phyloP scores from a whole-genome alignment of 1,140 invertebrate genomes.

The Triops longicaudatus region DNA sequence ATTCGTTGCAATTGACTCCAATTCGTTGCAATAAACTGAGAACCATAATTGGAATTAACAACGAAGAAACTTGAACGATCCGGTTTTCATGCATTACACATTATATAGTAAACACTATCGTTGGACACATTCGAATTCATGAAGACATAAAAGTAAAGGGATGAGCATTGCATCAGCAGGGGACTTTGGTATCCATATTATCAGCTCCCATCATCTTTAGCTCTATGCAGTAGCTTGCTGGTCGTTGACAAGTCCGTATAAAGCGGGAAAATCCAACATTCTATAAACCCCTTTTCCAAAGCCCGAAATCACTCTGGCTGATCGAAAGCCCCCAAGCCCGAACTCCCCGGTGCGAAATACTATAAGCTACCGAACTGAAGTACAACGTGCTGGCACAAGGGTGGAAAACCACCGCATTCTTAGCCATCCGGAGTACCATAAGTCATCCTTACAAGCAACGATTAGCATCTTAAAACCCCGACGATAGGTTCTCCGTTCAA shows the following conservation, averaged over 20 bases:
- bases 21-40: too few species aligned
- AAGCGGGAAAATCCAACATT: background rate
- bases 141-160: background rate
- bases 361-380: slow-evolving; percentile 11
- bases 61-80: too few species aligned
- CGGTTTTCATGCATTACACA: too few species aligned
- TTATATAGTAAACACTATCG: too few species aligned
- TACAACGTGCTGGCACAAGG: background rate
- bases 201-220: background rate
- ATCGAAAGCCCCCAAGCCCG: background rate
- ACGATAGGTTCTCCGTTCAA: background rate
- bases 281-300: background rate
- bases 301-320: background rate
- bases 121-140: too few species aligned
- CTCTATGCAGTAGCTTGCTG: background rate
- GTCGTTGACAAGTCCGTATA: background rate
- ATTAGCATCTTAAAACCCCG: slow-evolving; percentile 4
- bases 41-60: too few species aligned
- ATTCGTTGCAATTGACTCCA: too few species aligned
- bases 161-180: background rate
- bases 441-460: background rate
- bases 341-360: background rate
- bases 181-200: background rate
- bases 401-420: background rate
- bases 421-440: background rate